Base-by-base conservation (phyloP, 2,888 invertebrate genomes). In the Andrena bucephala region DNA sequence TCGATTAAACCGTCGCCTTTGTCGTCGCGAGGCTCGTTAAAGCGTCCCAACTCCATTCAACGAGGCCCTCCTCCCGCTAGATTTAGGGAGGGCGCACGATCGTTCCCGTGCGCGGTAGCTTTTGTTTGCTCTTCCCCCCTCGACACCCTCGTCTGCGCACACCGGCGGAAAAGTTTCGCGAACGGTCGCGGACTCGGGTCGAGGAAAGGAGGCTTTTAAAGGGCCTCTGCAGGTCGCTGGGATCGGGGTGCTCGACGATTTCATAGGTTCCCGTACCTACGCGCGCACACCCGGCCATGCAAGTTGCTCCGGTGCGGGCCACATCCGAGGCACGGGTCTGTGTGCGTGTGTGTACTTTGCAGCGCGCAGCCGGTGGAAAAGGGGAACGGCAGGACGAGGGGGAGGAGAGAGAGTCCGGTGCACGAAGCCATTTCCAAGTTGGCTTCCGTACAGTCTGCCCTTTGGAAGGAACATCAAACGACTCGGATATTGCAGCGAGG, bases 381-480 rank as follows among this genome's bases (percentile, higher is more conserved):
- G 78, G 52, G 74, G 73, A 60, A 60, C 63, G 62, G 63, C 29
- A 70, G 73, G 77, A 72, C 63, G 79, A 63, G 78, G 48, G 52
- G 72, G 80, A 66, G 52, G 63, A 60, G 73, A 13, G 88, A n/a
- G 48, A 68, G 88, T 81, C 81, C 81, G 77, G 79, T 81, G 74
- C 75, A 83, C 85, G 83, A 82, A 87, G 82, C 89, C 87, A 87
- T 89, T 89, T 87, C 82, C 86, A 89, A 89, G 86, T 87, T 87
- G 86, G 85, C 89, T 89, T 81, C 85, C 84, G 84, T 84, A 77
- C 80, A 60, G 87, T 77, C 86, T 81, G 72, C 81, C 85, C 87
- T 89, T 89, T 89, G 85, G 81, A 87, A 85, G 87, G 85, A 87
- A 89, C 88, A 89, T 89, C 89, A 89, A 89, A 89, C 89, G 89